Conservation (phyloP, 1,140 invertebrate species). For the Drosophila busckii region DNA sequence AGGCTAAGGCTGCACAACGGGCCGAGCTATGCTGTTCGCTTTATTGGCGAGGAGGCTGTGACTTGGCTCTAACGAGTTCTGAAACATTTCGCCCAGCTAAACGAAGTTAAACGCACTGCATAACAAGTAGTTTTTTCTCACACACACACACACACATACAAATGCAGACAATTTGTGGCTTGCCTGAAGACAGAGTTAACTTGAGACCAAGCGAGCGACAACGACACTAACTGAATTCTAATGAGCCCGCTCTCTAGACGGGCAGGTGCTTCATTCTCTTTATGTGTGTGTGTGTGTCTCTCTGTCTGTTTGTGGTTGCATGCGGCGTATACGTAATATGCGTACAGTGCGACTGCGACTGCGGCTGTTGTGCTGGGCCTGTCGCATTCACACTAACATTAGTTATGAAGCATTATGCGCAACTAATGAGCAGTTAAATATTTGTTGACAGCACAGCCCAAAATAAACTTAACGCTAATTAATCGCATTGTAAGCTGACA, state of each 20-base stretch:
- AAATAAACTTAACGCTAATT: conserved; percentile 52
- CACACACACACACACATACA: conserved; percentile 19
- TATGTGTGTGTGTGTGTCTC: no score
- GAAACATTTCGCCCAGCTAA: conserved; percentile 72
- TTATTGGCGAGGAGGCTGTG: conserved; percentile 17
- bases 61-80: conserved; percentile 62
- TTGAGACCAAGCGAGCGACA: conserved; percentile 50
- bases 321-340: conserved; percentile 53
- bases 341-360: no score
- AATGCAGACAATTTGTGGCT: conserved; percentile 19
- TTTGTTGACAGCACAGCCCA: conserved; percentile 65
- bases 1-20: background rate
- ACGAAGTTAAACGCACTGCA: conserved; percentile 73
- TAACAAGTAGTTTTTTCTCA: conserved; percentile 64
- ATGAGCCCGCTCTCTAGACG: no score
- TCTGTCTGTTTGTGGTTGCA: conserved; percentile 45
- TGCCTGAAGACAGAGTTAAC: conserved; percentile 38
- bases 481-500: conserved; percentile 63
- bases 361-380: conserved; percentile 29
- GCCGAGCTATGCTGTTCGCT: no score
- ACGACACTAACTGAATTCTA: conserved; percentile 54
- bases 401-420: no score
- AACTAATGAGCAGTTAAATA: conserved; percentile 69
- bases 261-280: no score
- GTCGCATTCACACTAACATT: conserved; percentile 30